Conservation (phyloP, 1,140 invertebrate genomes). For the Drosophila nigromelanica region DNA sequence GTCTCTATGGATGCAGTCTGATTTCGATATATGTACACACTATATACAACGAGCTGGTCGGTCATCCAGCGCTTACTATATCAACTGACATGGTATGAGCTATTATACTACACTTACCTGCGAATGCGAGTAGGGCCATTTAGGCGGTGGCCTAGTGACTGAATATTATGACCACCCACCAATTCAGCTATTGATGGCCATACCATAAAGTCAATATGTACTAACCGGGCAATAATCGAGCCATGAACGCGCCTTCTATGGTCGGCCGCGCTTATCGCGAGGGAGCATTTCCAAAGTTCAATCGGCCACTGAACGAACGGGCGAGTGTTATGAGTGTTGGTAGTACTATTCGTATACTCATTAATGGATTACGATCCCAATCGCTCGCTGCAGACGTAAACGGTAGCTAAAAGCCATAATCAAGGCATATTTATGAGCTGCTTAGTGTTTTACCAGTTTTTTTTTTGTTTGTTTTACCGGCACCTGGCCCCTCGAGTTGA, state of each 20-base stretch:
- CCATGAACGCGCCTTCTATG: conserved; percentile 17
- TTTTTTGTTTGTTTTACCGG: conserved; percentile 17
- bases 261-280: conserved; percentile 41
- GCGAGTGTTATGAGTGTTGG: conserved; percentile 22
- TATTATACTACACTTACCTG: conserved; percentile 4
- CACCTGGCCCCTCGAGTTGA: conserved; percentile 9
- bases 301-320: conserved; percentile 7
- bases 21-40: neutral
- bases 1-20: conserved; percentile 14
- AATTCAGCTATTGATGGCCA: conserved; percentile 12
- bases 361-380: conserved; percentile 74
- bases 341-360: conserved; percentile 59
- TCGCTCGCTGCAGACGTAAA: conserved; percentile 50
- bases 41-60: neutral
- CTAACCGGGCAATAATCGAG: conserved; percentile 20
- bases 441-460: conserved; percentile 41
- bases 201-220: conserved; percentile 29
- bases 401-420: conserved; percentile 77
- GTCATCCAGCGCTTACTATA: neutral
- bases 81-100: neutral
- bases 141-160: neutral
- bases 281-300: conserved; percentile 29
- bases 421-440: conserved; percentile 64
- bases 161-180: neutral
- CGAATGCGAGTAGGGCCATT: neutral